phyloP scores from a whole-genome alignment of 2,113 vertebrate genomes.

The Sula dactylatra region DNA sequence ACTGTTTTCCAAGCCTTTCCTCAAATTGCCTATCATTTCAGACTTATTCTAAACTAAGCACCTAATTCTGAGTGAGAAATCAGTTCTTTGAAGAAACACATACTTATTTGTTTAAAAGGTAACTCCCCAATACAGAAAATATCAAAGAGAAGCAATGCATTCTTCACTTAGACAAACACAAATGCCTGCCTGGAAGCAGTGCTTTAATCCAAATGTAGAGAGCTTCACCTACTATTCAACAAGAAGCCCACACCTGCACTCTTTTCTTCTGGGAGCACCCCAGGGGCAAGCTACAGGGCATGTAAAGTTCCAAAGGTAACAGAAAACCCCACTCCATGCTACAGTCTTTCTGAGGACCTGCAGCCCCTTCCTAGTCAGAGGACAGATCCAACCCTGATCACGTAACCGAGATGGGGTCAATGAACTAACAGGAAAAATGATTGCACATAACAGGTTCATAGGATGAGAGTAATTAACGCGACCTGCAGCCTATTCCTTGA shows the following conservation, averaged over 20 bases:
- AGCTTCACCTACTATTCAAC: background rate
- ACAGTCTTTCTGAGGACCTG: background rate
- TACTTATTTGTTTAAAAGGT: background rate
- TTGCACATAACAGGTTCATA: background rate
- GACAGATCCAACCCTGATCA: background rate
- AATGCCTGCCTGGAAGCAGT: background rate
- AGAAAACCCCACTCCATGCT: background rate
- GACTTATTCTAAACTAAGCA: background rate
- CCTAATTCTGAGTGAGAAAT: background rate
- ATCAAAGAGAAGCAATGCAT: background rate
- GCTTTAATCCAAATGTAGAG: background rate
- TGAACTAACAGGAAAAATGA: slow-evolving; percentile 8
- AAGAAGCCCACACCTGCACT: background rate
- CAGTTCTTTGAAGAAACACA: background rate
- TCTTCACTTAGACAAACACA: background rate
- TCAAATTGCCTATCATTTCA: background rate
- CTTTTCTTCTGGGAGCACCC: background rate
- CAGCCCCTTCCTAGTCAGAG: background rate
- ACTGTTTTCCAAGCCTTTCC: background rate
- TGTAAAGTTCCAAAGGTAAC: fast-evolving
- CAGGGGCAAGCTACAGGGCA: background rate
- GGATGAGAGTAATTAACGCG: background rate
- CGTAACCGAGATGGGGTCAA: background rate
- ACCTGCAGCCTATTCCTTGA: background rate
- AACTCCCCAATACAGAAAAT: background rate